Percentiles rank a stretch among this genome's conserved stretches.
Conservation (phyloP, 2,888 invertebrate species). For the Glyphotaelius pellucidus region DNA sequence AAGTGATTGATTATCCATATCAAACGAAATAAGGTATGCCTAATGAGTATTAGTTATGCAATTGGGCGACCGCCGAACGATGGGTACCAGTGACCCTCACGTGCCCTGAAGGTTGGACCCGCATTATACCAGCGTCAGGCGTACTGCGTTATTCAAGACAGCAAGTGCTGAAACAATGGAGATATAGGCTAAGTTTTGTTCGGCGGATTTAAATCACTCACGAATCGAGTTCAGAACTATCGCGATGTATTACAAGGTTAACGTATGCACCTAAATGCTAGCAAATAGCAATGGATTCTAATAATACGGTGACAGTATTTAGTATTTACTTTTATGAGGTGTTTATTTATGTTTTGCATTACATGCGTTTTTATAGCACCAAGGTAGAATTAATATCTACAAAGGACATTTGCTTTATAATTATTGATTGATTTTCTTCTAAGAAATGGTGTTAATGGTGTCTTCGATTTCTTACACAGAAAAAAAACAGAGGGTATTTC, state of each 20-base stretch:
- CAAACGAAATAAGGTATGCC: neutral
- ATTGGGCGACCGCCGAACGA: neutral
- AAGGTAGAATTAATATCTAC: neutral
- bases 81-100: conserved; percentile 16
- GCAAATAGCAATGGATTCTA: neutral
- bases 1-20: neutral
- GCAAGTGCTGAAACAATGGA: conserved; percentile 35
- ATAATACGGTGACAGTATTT: neutral
- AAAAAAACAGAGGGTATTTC: no score
- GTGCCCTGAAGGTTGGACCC: conserved; percentile 27
- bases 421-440: neutral
- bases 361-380: neutral
- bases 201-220: conserved; percentile 33
- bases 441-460: neutral
- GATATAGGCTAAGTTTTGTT: conserved; percentile 45
- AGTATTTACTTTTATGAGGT: neutral
- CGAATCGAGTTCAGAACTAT: conserved; percentile 41
- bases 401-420: neutral
- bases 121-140: neutral
- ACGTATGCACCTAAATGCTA: neutral
- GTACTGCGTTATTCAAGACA: conserved; percentile 33
- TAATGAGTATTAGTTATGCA: neutral
- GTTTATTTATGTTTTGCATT: neutral
- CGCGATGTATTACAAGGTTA: conserved; percentile 42
- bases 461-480: neutral